Evolutionary conservation across 2,797 vertebrate species (phyloP).

Genomic region (Simalia tracyae): DNA sequence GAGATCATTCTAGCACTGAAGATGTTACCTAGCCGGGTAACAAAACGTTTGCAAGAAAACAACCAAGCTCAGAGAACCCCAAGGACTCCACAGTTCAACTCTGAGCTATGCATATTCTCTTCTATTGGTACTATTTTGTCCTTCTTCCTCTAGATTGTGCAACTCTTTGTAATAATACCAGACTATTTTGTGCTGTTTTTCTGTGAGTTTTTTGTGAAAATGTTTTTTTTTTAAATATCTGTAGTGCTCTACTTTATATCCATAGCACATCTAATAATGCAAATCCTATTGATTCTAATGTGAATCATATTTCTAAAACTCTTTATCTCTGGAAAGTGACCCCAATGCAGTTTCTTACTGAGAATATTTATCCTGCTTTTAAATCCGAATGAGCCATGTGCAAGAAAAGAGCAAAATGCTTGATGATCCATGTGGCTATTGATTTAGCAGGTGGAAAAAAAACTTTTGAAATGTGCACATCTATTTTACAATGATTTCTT

Average conservation of each 20-base stretch:
- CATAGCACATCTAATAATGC: constrained; percentile 6
- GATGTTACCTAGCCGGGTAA: too few relatives aligned
- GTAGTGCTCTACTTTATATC: neutral
- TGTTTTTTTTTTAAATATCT: too few relatives aligned
- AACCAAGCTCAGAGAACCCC: too few relatives aligned
- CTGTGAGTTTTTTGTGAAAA: neutral
- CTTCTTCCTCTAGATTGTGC: too few relatives aligned
- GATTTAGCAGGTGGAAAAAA: constrained; percentile 48
- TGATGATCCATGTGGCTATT: constrained; percentile 44
- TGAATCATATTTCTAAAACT: constrained; percentile 20
- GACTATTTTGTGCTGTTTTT: neutral
- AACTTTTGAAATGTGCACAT: constrained; percentile 14
- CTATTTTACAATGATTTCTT: constrained; percentile 40
- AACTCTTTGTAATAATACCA: neutral
- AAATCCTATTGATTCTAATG: constrained; percentile 8
- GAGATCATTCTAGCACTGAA: too few relatives aligned
- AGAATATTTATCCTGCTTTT: constrained; percentile 15
- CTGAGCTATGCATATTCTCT: too few relatives aligned
- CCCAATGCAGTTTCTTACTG: neutral
- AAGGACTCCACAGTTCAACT: too few relatives aligned
- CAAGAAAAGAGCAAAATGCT: constrained; percentile 40
- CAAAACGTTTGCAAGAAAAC: too few relatives aligned
- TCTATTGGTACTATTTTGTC: neutral
- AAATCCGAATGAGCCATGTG: neutral
- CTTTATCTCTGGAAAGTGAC: constrained; percentile 23